Percentiles rank a stretch among this genome's conserved stretches.
Conservation (phyloP, 2,888 invertebrate genomes). For the Nomada ferruginata region DNA sequence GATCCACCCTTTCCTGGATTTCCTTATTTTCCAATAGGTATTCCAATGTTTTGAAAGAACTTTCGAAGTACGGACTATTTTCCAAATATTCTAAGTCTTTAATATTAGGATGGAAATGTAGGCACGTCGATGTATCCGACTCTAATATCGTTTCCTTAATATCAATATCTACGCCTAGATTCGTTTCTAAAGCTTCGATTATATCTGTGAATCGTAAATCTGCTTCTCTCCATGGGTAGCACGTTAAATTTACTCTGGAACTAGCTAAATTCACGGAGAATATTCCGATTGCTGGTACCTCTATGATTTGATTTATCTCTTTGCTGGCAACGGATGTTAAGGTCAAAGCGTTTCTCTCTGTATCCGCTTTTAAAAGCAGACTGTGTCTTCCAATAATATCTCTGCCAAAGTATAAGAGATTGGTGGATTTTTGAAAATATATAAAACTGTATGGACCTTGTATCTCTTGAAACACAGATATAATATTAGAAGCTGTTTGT, state of each 20-base stretch:
- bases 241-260: conserved; percentile 78
- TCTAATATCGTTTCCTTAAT: conserved; percentile 73
- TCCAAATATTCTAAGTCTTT: conserved; percentile 71
- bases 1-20: conserved; percentile 84
- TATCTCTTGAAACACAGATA: conserved; percentile 86
- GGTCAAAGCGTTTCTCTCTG: conserved; percentile 70
- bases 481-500: conserved; percentile 76
- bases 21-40: conserved; percentile 82
- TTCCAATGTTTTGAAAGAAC: conserved; percentile 82
- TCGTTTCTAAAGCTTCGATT: conserved; percentile 79
- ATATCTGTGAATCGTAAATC: conserved; percentile 80
- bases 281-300: conserved; percentile 88
- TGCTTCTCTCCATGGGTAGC: conserved; percentile 84
- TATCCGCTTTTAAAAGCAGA: conserved; percentile 87
- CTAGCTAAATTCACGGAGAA: conserved; percentile 85
- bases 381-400: conserved; percentile 95
- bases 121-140: conserved; percentile 14
- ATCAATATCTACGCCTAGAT: conserved; percentile 78
- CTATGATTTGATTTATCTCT: conserved; percentile 84
- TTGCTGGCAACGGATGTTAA: conserved; percentile 82
- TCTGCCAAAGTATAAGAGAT: conserved; percentile 91
- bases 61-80: conserved; percentile 72
- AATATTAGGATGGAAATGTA: conserved; percentile 79
- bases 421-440: conserved; percentile 87
- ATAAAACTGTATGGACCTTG: conserved; percentile 95